A percentile compares a stretch with the other conserved stretches of the same genome.
These are phyloP conservation scores for Gopherus flavomarginatus DNA, from an alignment of 2,113 vertebrate species.

Conservation along the genomic window DNA sequence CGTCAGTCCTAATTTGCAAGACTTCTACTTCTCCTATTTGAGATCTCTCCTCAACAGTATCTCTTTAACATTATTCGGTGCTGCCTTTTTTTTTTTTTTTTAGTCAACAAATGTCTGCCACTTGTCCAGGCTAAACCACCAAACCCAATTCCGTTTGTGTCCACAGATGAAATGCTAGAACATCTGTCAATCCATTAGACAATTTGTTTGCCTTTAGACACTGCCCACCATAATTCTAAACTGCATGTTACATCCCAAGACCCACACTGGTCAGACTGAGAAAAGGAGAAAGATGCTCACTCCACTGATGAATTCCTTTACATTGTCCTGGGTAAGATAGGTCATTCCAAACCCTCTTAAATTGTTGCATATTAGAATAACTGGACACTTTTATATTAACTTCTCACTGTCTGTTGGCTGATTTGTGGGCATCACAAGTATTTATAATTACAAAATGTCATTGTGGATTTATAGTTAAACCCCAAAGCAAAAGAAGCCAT, in stretches of 20 bases:
- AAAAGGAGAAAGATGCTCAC: background rate
- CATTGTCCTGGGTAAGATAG: background rate
- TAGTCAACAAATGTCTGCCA: background rate
- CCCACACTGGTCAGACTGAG: background rate
- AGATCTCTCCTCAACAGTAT: background rate
- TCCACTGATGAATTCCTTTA: background rate
- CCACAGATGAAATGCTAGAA: background rate
- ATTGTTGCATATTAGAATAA: background rate
- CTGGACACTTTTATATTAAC: background rate
- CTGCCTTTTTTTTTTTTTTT: background rate
- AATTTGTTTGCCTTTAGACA: background rate
- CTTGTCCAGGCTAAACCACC: background rate
- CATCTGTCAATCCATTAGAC: background rate
- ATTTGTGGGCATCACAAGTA: background rate
- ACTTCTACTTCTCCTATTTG: background rate
- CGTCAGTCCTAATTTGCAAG: slow-evolving; percentile 20
- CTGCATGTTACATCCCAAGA: background rate
- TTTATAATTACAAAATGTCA: background rate
- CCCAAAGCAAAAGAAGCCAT: background rate
- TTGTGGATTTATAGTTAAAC: background rate
- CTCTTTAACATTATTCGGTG: background rate
- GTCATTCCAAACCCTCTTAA: background rate
- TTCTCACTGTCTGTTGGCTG: background rate
- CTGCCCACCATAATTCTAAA: background rate
- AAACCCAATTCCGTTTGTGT: slow-evolving; percentile 27